Evolutionary conservation across 2,113 vertebrate species (phyloP), one percentile per base, ranked within the genome.

Genomic region (Tor tambroides): DNA sequence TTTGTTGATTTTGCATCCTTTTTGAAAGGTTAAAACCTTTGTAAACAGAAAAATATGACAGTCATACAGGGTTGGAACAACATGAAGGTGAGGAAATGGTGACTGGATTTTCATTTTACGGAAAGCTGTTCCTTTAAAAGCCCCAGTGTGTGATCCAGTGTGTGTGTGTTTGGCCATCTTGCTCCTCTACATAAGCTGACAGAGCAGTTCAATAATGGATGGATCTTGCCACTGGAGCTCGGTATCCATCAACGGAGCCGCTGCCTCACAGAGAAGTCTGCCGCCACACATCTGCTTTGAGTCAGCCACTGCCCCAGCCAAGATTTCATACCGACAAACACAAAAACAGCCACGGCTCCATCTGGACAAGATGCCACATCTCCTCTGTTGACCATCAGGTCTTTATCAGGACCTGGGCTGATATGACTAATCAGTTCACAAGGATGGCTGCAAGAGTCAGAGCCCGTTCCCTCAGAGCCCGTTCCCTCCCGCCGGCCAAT

Each of bases 151-250:
- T 56, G 41, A 15, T 76, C 28, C 1, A 51, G 69, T 79, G 49
- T 30, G 21, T 30, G 21, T 69, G 21, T 87, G n/a, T 69, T 8
- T 65, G 26, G 2, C 8, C 41, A 59, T 81, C 65, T 77, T 26
- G 19, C 80, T 65, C 41, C n/a, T 71, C 38, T 75, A 77, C 83
- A 69, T 5, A 71, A 83, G 32, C 86, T 88, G 65, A 65, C 54
- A 46, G 74, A 63, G 80, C 26, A 32, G 43, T 79, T 88, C 63
- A 83, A 77, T 89, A 84, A 89, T 87, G 56, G 43, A 89, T 87
- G 54, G 30, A 79, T 67, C 35, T 59, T 84, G 51, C 86, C 79
- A 86, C 80, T n/a, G 26, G 84, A 65, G 78, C 74, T 23, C 41
- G 14, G 59, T 74, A 80, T 61, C 76, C 61, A 80, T 88, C 63